Percentiles rank a stretch among this genome's conserved stretches.
phyloP scores from a whole-genome alignment of 1,140 invertebrate genomes.

The Hyles vespertilio region DNA sequence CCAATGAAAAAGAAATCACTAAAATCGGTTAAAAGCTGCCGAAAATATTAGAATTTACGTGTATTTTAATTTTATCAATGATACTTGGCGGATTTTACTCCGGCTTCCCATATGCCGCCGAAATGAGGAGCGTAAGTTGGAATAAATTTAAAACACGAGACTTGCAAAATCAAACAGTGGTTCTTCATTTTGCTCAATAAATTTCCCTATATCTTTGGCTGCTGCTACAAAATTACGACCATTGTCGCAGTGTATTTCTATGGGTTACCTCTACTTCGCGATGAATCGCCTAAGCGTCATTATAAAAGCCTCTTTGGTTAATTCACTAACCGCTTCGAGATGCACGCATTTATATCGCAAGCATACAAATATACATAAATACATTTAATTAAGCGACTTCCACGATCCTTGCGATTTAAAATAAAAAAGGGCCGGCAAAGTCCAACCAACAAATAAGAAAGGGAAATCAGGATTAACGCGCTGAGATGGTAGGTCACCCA shows the following conservation, averaged over 20 bases:
- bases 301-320: too few relatives aligned
- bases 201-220: slow-evolving; percentile 9
- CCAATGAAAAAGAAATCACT: too few relatives aligned
- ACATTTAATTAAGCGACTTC: slow-evolving; percentile 23
- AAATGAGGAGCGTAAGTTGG: slow-evolving; percentile 21
- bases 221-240: slow-evolving; percentile 22
- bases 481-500: slow-evolving; percentile 24
- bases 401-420: slow-evolving; percentile 7
- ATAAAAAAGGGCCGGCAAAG: slow-evolving; percentile 41
- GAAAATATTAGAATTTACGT: too few relatives aligned
- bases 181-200: slow-evolving; percentile 12
- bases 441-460: slow-evolving; percentile 28
- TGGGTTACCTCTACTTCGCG: neutral
- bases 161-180: slow-evolving; percentile 12
- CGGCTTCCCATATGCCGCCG: slow-evolving; percentile 25
- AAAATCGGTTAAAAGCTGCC: too few relatives aligned
- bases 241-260: slow-evolving; percentile 17
- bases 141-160: slow-evolving; percentile 19
- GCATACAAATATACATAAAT: neutral
- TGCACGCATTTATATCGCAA: too few relatives aligned
- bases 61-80: too few relatives aligned
- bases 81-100: slow-evolving; percentile 24
- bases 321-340: too few relatives aligned
- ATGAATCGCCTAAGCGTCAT: too few relatives aligned
- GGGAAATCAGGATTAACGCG: slow-evolving; percentile 22